Percentiles rank a stretch among this genome's conserved stretches.
Conservation (phyloP, 2,888 invertebrate species). For the Drosophila robusta region DNA sequence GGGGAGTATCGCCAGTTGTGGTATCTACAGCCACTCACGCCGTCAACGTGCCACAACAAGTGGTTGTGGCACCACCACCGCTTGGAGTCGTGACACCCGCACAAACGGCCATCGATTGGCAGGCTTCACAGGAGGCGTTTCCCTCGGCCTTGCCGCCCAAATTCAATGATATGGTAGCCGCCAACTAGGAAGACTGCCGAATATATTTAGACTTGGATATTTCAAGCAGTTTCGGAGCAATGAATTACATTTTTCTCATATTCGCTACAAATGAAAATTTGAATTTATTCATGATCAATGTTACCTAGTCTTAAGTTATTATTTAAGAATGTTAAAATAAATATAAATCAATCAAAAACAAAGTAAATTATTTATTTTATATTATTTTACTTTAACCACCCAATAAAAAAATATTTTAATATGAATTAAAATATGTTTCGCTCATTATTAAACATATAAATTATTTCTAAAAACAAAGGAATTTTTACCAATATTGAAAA, state of each 20-base stretch:
- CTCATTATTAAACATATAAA: too few relatives aligned
- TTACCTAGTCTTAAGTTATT: background rate
- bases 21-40: conserved; percentile 30
- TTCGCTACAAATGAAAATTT: background rate
- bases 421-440: too few relatives aligned
- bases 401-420: too few relatives aligned
- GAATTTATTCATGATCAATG: too few relatives aligned
- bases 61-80: too few relatives aligned
- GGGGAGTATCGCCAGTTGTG: conserved; percentile 14
- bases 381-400: too few relatives aligned
- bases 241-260: background rate
- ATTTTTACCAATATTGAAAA: too few relatives aligned
- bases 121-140: conserved; percentile 22
- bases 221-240: background rate
- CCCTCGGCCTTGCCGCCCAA: conserved; percentile 50
- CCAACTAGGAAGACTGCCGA: conserved; percentile 10
- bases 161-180: conserved; percentile 35
- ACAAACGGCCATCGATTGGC: conserved; percentile 33
- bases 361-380: too few relatives aligned
- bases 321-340: background rate
- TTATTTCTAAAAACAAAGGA: too few relatives aligned
- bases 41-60: conserved; percentile 16
- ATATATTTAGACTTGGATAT: background rate
- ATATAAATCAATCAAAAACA: background rate
- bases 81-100: conserved; percentile 33